Percentiles rank a stretch among this genome's conserved stretches.
These are phyloP conservation scores for Glareola pratincola DNA, from an alignment of 2,113 vertebrate species.

Conservation along the genomic window DNA sequence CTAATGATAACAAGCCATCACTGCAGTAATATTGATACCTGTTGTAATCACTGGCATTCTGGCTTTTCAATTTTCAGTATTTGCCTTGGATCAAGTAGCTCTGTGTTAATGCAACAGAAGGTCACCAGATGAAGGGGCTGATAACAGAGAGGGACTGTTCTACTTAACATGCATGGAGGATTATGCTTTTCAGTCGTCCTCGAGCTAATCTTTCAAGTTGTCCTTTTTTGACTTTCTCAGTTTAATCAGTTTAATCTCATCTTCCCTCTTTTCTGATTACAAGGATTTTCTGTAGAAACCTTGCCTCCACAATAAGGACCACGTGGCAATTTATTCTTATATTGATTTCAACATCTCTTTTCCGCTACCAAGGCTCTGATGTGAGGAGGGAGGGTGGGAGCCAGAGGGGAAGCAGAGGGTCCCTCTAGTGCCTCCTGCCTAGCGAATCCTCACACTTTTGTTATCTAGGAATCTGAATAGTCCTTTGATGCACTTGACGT, in stretches of 20 bases:
- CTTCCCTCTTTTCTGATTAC: slow-evolving; percentile 81
- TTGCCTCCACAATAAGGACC: slow-evolving; percentile 73
- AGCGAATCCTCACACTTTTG: neutral
- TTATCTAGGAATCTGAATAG: neutral
- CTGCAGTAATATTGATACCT: slow-evolving; percentile 75
- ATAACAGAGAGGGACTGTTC: slow-evolving; percentile 67
- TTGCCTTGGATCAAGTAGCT: slow-evolving; percentile 75
- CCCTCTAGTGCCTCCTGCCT: neutral
- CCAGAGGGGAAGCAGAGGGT: neutral
- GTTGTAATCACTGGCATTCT: slow-evolving; percentile 72
- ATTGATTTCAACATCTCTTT: slow-evolving; percentile 76
- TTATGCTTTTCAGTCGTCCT: slow-evolving; percentile 66
- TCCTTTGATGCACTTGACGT: neutral
- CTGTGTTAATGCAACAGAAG: slow-evolving; percentile 71
- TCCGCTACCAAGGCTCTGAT: slow-evolving; percentile 2
- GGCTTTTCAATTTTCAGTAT: slow-evolving; percentile 74
- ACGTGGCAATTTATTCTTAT: slow-evolving; percentile 75
- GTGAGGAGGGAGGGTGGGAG: neutral
- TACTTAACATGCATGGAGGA: slow-evolving; percentile 77
- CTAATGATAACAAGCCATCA: slow-evolving; percentile 72
- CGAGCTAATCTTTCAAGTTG: slow-evolving; percentile 83
- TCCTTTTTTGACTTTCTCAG: slow-evolving; percentile 85
- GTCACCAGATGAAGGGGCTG: slow-evolving; percentile 76
- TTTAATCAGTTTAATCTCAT: slow-evolving; percentile 86
- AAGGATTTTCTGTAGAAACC: slow-evolving; percentile 79